Evolutionary conservation across 2,888 invertebrate genomes (phyloP), one percentile per base, ranked within the genome.

Genomic region (Morpho achilles): DNA sequence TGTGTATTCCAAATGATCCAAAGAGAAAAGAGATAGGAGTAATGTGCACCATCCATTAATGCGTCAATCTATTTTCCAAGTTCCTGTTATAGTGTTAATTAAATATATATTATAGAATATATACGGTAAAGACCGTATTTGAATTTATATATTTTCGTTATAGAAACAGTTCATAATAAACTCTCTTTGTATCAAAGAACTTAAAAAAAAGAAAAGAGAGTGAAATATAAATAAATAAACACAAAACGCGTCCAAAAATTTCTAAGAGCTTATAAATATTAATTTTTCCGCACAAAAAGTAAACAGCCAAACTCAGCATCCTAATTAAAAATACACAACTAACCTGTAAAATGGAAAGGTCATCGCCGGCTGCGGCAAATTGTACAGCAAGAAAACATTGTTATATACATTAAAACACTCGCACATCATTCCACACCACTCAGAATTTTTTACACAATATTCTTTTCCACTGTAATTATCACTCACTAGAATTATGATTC

Each of bases 311-410:
- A 62, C 56, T 71, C 73, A 69, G 67, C 70, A 64, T 69, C 72
- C 76, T 81, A 80, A 83, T 84, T 81, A 85, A 81, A 81, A 82
- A 82, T 75, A 72, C 67, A 83, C 74, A 80, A 84, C 86, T 85
- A 76, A 87, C 87, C 87, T 86, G 87, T 69, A 74, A 80, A 85
- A 84, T 79, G 73, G 67, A 70, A 80, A 79, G 81, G 79, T 82
- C 87, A 87, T 87, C 75, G 84, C 69, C 68, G 74, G 76, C 75
- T 79, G 80, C 75, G 74, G 79, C 75, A 75, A 78, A 77, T 76
- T 77, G 73, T 70, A 78, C 74, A 73, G 71, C 67, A 71, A 65
- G 66, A 69, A 69, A 74, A 69, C 77, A 79, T 76, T 69, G 69
- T 71, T 71, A 72, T 69, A 67, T 64, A 64, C 67, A 70, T 66